Evolutionary conservation across 2,888 invertebrate species (phyloP).

Genomic region (Nyleta sp.): DNA sequence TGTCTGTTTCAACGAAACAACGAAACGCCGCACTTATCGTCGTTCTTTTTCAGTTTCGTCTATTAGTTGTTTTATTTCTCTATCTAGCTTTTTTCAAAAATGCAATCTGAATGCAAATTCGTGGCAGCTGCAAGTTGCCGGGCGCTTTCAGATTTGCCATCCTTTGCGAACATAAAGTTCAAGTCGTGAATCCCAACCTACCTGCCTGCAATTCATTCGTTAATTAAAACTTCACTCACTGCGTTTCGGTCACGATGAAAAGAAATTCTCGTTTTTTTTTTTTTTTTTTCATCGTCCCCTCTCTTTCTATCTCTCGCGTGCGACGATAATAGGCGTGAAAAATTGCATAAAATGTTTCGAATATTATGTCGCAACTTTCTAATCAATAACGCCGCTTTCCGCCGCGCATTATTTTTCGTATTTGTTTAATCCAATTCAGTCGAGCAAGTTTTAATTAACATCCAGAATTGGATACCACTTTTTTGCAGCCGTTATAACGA

Average conservation of each 20-base stretch:
- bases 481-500: not conserved
- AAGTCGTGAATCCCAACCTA: conserved; percentile 68
- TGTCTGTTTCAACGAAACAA: not conserved
- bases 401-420: not conserved
- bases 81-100: conserved; percentile 69
- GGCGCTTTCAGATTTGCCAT: conserved; percentile 74
- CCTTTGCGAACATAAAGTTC: conserved; percentile 67
- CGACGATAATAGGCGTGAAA: conserved; percentile 46
- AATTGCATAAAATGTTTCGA: conserved; percentile 51
- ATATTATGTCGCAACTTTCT: conserved; percentile 36
- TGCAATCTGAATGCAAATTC: conserved; percentile 81
- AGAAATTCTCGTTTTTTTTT: conserved; percentile 68
- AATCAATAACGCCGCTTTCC: conserved; percentile 34
- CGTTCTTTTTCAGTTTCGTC: conserved; percentile 64
- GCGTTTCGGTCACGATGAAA: conserved; percentile 72
- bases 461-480: conserved; percentile 11
- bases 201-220: conserved; percentile 76
- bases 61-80: conserved; percentile 41
- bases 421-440: conserved; percentile 16
- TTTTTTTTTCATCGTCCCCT: conserved; percentile 62
- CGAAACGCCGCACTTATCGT: conserved; percentile 73
- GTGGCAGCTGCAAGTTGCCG: conserved; percentile 76
- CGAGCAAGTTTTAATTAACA: conserved; percentile 42
- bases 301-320: not conserved
- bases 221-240: conserved; percentile 79